These are phyloP conservation scores for Phortica okadai DNA, from an alignment of 2,888 invertebrate species.

Conservation along the genomic window DNA sequence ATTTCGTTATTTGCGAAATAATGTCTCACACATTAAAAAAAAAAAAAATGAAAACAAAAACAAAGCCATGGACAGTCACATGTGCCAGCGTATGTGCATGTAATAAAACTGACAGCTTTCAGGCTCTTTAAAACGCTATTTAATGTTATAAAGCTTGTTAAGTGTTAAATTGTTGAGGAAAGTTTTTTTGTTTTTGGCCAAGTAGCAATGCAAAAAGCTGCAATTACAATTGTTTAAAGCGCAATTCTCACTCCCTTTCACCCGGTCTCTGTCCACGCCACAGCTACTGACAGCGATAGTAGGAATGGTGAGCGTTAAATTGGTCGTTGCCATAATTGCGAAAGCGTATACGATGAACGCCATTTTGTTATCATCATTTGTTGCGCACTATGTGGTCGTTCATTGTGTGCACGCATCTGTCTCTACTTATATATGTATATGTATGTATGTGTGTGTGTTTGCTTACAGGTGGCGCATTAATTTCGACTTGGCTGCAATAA, in stretches of 20 bases:
- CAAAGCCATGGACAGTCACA: neutral
- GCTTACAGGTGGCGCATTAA: slow-evolving; percentile 26
- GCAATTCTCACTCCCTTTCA: neutral
- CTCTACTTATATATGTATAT: neutral
- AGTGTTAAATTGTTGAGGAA: slow-evolving; percentile 61
- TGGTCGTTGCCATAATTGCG: slow-evolving; percentile 54
- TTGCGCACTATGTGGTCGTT: neutral
- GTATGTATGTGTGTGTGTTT: slow-evolving; percentile 30
- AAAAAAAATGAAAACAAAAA: neutral
- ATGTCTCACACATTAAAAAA: slow-evolving; percentile 18
- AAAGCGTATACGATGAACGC: slow-evolving; percentile 17
- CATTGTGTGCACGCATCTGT: neutral
- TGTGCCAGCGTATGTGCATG: neutral
- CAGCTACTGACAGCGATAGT: neutral
- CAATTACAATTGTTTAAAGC: neutral
- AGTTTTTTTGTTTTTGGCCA: neutral
- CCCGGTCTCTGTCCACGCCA: neutral
- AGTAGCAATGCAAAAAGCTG: neutral
- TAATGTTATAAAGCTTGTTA: slow-evolving; percentile 61
- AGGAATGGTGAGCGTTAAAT: neutral
- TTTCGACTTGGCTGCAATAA: neutral
- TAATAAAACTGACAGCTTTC: slow-evolving; percentile 53
- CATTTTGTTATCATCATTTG: slow-evolving; percentile 30
- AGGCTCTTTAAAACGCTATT: slow-evolving; percentile 65
- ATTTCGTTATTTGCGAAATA: slow-evolving; percentile 36